These are phyloP conservation scores for Calliopum simillimum DNA, from an alignment of 2,888 invertebrate genomes.

Conservation along the genomic window DNA sequence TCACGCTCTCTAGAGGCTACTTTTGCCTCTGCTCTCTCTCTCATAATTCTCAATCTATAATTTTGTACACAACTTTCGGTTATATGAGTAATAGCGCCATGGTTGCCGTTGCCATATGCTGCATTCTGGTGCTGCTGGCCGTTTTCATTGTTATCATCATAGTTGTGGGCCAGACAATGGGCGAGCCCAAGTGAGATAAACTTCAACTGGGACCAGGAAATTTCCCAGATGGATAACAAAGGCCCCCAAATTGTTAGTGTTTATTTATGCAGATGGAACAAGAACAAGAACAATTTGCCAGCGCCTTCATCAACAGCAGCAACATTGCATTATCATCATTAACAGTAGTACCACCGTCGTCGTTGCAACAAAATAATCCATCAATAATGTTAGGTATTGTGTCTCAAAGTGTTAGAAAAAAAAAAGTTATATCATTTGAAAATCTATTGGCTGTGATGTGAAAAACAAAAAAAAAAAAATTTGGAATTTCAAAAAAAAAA, in stretches of 20 bases:
- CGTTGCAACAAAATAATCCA: slow-evolving; percentile 12
- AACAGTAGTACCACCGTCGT: slow-evolving; percentile 25
- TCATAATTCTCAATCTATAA: slow-evolving; percentile 43
- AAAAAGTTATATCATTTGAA: slow-evolving; percentile 19
- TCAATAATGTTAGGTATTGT: too few relatives aligned
- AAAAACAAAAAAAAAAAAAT: slow-evolving; percentile 44
- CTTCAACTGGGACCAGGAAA: slow-evolving; percentile 69
- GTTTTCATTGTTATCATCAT: slow-evolving; percentile 87
- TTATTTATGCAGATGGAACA: slow-evolving; percentile 33
- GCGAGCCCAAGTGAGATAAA: slow-evolving; percentile 72
- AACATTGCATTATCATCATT: slow-evolving; percentile 10
- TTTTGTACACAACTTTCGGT: slow-evolving; percentile 43
- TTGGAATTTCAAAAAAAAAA: slow-evolving; percentile 15
- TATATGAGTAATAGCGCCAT: slow-evolving; percentile 71
- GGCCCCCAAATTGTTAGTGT: slow-evolving; percentile 64
- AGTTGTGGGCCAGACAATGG: slow-evolving; percentile 82
- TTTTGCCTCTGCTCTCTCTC: not conserved
- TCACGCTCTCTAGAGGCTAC: not conserved
- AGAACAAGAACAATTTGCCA: slow-evolving; percentile 37
- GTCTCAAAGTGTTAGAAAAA: too few relatives aligned
- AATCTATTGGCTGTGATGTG: slow-evolving; percentile 65
- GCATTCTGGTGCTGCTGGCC: slow-evolving; percentile 82
- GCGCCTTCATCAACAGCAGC: slow-evolving; percentile 38
- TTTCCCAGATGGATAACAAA: slow-evolving; percentile 68
- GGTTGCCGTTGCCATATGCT: slow-evolving; percentile 87